phyloP scores from a whole-genome alignment of 2,888 invertebrate species.

The Isoperla grammatica region DNA sequence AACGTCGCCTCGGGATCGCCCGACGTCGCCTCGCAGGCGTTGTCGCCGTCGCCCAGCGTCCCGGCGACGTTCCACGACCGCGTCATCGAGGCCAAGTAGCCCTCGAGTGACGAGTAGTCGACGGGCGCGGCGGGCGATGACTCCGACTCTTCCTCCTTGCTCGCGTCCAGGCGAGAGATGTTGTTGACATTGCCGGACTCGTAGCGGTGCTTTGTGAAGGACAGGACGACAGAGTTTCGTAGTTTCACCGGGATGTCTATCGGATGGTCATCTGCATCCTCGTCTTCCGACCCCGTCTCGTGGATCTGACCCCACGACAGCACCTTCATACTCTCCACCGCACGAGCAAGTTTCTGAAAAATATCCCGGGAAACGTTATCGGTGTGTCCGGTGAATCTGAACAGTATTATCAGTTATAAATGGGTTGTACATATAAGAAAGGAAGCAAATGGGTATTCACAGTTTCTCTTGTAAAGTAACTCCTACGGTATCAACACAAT shows the following conservation, averaged over 20 bases:
- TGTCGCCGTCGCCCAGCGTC: background rate
- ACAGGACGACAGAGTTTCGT: background rate
- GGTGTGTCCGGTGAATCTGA: too few relatives aligned
- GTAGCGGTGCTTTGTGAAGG: background rate
- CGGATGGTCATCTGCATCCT: background rate
- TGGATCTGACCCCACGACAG: slow-evolving; percentile 49
- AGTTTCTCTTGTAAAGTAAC: too few relatives aligned
- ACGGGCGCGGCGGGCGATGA: background rate
- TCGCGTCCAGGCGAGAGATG: slow-evolving; percentile 8
- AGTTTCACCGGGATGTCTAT: background rate
- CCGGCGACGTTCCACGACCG: background rate
- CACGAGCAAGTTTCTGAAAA: slow-evolving; percentile 45
- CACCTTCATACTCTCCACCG: slow-evolving; percentile 53
- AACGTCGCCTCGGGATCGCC: background rate
- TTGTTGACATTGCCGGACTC: background rate
- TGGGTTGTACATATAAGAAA: too few relatives aligned
- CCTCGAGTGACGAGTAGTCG: background rate
- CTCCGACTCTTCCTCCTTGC: background rate
- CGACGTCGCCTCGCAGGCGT: background rate
- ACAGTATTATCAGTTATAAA: too few relatives aligned
- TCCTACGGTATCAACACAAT: too few relatives aligned
- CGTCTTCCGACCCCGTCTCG: background rate
- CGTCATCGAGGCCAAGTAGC: background rate
- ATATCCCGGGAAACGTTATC: too few relatives aligned
- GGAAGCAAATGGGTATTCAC: too few relatives aligned